These are phyloP conservation scores for Hippocampus barbouri DNA, from an alignment of 2,113 vertebrate species.

Conservation along the genomic window DNA sequence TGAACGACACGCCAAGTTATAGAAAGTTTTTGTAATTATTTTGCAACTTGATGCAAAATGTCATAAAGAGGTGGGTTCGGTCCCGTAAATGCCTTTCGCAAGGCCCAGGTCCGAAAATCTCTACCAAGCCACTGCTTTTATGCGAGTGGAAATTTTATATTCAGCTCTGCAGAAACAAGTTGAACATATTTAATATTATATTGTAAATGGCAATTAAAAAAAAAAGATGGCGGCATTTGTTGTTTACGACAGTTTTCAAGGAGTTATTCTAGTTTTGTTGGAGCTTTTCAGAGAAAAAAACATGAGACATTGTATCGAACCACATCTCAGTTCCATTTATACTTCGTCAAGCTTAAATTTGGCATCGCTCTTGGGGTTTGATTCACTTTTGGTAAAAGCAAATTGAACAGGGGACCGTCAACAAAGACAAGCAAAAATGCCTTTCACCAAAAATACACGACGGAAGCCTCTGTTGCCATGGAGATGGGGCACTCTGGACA, in stretches of 20 bases:
- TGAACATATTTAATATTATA: too few relatives aligned
- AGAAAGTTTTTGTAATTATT: too few relatives aligned
- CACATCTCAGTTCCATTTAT: neutral
- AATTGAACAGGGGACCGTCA: neutral
- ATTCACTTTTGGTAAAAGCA: neutral
- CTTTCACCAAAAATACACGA: slow-evolving; percentile 36
- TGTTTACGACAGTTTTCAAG: too few relatives aligned
- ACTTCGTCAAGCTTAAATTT: neutral
- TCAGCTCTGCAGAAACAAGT: too few relatives aligned
- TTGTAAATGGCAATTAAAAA: too few relatives aligned
- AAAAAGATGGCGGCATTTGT: neutral
- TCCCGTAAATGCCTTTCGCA: too few relatives aligned
- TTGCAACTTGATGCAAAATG: too few relatives aligned
- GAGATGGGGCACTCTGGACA: slow-evolving; percentile 66
- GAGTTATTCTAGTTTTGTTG: neutral
- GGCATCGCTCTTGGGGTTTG: neutral
- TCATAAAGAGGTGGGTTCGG: too few relatives aligned
- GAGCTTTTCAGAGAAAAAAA: neutral
- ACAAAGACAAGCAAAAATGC: slow-evolving; percentile 22
- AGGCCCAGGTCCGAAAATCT: too few relatives aligned
- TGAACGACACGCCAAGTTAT: too few relatives aligned
- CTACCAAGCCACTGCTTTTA: too few relatives aligned
- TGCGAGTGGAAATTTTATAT: too few relatives aligned
- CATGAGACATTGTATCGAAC: neutral
- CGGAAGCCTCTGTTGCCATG: slow-evolving; percentile 66